Base-by-base conservation (phyloP, 2,113 vertebrate species). In the Erinaceus europaeus region DNA sequence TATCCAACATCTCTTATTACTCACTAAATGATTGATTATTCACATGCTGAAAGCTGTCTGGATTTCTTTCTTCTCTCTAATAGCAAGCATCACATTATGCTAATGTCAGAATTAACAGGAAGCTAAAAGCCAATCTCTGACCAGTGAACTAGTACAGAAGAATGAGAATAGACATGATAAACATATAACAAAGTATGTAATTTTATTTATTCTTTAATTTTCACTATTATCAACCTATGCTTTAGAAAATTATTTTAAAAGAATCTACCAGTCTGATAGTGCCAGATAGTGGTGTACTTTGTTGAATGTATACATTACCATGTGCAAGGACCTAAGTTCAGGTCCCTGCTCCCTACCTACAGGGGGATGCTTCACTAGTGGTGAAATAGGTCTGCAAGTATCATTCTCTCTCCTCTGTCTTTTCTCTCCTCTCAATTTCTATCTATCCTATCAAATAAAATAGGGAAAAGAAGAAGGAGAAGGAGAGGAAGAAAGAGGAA, bases 81-180 rank as follows among this genome's bases (percentile, higher is more conserved):
- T 34, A 88, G 86, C 32, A 90, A 95, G 55, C 12, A 18, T 72
- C 79, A 36, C 25, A 17, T 88, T 94, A 74, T 79, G n/a, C 34
- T 91, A 46, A 88, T 53, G 83, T 72, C 84, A 71, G 59, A 91
- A 88, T 92, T 86, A 95, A 73, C 42, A 67, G 93, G 73, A 94
- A 69, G 27, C 68, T 75, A 14, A 50, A 53, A 90, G 76, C 57
- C 91, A 82, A n/a, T 89, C n/a, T 65, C 72, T 78, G 65, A 71
- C 29, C 38, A 23, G 17, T 48, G 59, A 71, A 82, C 62, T 90
- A 84, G 68, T 81, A 53, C 23, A 57, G 29, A 85, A 86, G 55
- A 81, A 69, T 64, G 64, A 62, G 72, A 95, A 85, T 11, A 64
- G 21, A 44, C n/a, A 2, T 12, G 48, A 84, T 32, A 38, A 77